Evolutionary conservation across 2,888 invertebrate species (phyloP), one percentile per base, ranked within the genome.

Genomic region (Drosophila kuntzei): DNA sequence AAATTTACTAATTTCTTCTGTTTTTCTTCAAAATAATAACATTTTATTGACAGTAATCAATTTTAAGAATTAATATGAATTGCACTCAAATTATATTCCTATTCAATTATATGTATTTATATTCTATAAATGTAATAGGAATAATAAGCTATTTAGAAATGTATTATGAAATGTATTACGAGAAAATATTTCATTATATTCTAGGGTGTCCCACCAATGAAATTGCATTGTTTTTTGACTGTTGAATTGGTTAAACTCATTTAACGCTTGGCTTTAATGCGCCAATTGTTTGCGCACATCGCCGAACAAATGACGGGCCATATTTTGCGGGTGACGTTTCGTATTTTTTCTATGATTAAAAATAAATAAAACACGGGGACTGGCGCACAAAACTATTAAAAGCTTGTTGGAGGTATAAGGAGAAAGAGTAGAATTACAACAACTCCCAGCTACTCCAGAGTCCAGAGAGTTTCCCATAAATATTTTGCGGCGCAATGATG

Each of bases 301-400:
- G 71, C 49, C 67, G 81, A 81, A 71, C 85, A 87, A 87, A 79
- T 82, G 80, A 85, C 71, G 82, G 77, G 68, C 79, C 70, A 87
- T 87, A 82, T 84, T 84, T 80, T 71, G 43, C 59, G 70, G 60
- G 29, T 69, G 69, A 54, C 43, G 53, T 54, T 47, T 59, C 85
- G 82, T 85, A 83, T 83, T 87, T 83, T 86, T 83, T 87, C 88
- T 81, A 82, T 87, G 88, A 83, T 83, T 87, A 83, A 83, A 83
- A 87, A 87, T 83, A 87, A 83, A 83, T 87, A 83, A 85, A 82
- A 76, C 86, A 83, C 81, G 62, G 62, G 60, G 50, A 65, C 64
- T 70, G 74, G 76, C 74, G 80, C 77, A 70, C 79, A 76, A 71
- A 83, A 83, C 83, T 83, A 83, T 83, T 79, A 85, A 83, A 87